A percentile compares a stretch with the other conserved stretches of the same genome.
These are phyloP conservation scores for Trachurus trachurus DNA, from an alignment of 2,797 vertebrate genomes.

Conservation along the genomic window DNA sequence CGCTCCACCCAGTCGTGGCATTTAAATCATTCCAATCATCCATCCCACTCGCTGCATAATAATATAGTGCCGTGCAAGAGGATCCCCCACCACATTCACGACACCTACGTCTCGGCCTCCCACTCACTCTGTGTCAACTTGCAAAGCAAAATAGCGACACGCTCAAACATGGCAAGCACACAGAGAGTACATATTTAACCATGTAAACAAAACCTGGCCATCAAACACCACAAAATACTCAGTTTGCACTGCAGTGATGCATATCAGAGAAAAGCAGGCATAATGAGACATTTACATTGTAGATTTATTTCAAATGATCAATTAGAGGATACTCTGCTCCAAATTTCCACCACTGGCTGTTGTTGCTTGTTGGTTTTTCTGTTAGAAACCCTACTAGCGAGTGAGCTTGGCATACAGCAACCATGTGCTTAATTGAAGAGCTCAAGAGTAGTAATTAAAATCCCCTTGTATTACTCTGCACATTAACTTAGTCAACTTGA, in stretches of 20 bases:
- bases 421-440: conserved; percentile 42
- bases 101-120: conserved; percentile 57
- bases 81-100: conserved; percentile 57
- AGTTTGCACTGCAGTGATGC: not conserved
- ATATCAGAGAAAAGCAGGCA: not conserved
- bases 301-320: conserved; percentile 19
- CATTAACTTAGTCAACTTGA: conserved; percentile 48
- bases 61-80: conserved; percentile 60
- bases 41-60: conserved; percentile 74
- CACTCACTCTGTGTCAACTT: conserved; percentile 59
- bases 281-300: not conserved
- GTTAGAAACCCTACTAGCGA: conserved; percentile 13
- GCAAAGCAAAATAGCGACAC: conserved; percentile 48
- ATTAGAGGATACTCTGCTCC: conserved; percentile 8
- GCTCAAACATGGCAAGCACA: conserved; percentile 1
- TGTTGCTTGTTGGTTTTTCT: not conserved
- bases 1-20: conserved; percentile 50
- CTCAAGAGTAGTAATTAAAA: conserved; percentile 46
- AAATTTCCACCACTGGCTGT: not conserved
- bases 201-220: conserved; percentile 35
- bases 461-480: conserved; percentile 15
- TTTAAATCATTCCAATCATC: conserved; percentile 78
- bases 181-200: conserved; percentile 1
- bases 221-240: not conserved
- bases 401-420: conserved; percentile 20